A percentile compares a stretch with the other conserved stretches of the same genome.
These are phyloP conservation scores for Poicephalus meyeri DNA, from an alignment of 2,113 vertebrate species.

Conservation along the genomic window DNA sequence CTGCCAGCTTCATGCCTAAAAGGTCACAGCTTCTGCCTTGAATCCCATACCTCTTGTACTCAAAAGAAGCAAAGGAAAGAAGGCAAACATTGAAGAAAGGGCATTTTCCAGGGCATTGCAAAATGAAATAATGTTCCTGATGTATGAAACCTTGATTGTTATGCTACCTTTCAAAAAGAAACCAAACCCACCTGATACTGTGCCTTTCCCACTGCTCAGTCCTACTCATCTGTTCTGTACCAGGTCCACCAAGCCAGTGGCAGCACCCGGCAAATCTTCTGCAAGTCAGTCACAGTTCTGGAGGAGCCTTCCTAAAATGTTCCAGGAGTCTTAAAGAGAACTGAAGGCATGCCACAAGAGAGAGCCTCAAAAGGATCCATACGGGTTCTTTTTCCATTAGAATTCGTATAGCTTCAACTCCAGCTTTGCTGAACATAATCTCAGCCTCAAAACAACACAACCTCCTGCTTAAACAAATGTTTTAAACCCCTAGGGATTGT, in stretches of 20 bases:
- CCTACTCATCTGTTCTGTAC: not conserved
- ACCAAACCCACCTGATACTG: rapidly evolving
- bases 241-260: not conserved
- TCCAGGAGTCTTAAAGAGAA: not conserved
- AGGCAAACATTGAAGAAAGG: not conserved
- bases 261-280: not conserved
- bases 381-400: not conserved
- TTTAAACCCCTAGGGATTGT: not conserved
- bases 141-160: rapidly evolving
- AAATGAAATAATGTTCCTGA: not conserved
- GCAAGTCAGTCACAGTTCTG: not conserved
- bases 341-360: rapidly evolving
- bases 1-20: rapidly evolving
- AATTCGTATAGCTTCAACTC: not conserved
- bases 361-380: not conserved
- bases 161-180: not conserved
- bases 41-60: not conserved
- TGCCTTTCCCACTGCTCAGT: not conserved
- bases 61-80: not conserved
- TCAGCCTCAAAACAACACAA: not conserved
- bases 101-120: not conserved
- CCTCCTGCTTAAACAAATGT: not conserved
- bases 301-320: not conserved
- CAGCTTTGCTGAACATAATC: not conserved
- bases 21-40: not conserved